Evolutionary conservation across 2,888 invertebrate genomes (phyloP), one percentile per base, ranked within the genome.

Genomic region (Epirrita christyi): DNA sequence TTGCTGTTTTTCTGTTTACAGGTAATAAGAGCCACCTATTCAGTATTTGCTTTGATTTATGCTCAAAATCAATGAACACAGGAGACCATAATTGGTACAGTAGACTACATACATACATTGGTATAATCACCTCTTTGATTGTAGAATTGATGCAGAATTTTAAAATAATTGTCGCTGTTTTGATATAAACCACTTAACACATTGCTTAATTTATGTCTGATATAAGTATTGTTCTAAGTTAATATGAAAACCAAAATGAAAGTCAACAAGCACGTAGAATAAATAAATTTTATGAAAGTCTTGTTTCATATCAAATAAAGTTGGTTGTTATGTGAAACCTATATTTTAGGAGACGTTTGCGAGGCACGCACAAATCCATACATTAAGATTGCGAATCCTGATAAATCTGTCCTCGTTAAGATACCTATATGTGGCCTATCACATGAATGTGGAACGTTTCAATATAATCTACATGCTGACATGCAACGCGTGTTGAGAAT

Each of bases 31-130:
- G 71, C 74, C 50, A 88, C 88, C 1, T 89, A 89, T 58, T 89
- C 89, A 4, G 86, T 88, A 6, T 88, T 88, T 47, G 86, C 89
- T 21, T 75, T 89, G 51, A 78, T 89, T 71, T 80, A 86, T 63
- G 85, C 88, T 46, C 82, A 82, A 68, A 72, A 83, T 57, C 71
- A 77, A 68, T 80, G 72, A 41, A 41, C n/a, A 41, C 13, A 11
- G n/a, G 21, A 4, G 21, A 21, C 4, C 21, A 21, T 21, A 2
- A 4, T 4, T 21, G 21, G 21, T 4, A 21, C 21, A 21, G 21
- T 21, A 21, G 21, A 3, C 21, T 21, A 21, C 21, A 21, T n/a
- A n/a, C n/a, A n/a, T n/a, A n/a, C n/a, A n/a, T n/a, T n/a, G n/a
- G n/a, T n/a, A n/a, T n/a, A n/a, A n/a, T n/a, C n/a, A n/a, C n/a